phyloP scores from a whole-genome alignment of 92 coral and sea anemone species.

The Galaxea fascicularis region DNA sequence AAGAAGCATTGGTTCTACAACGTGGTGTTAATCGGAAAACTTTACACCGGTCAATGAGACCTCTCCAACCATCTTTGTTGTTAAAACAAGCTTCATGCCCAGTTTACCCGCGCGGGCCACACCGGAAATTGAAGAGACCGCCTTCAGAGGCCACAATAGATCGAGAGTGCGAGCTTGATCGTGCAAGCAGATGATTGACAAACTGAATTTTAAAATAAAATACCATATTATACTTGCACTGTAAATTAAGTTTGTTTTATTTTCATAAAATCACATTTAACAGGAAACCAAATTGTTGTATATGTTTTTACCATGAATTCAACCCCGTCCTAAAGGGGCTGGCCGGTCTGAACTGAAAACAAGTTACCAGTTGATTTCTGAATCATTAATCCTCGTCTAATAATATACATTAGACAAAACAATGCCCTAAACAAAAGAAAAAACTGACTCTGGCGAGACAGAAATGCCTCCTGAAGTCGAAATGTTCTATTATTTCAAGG shows the following conservation, averaged over 20 bases:
- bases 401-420: not conserved
- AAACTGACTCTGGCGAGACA: not conserved
- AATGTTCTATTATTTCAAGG: not conserved
- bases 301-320: too few species aligned
- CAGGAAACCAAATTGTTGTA: not conserved
- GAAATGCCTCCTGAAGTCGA: too few species aligned
- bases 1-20: not conserved
- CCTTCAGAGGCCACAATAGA: too few species aligned
- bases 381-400: not conserved
- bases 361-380: too few species aligned
- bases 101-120: slow-evolving; percentile 22
- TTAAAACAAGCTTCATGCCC: slow-evolving; percentile 21
- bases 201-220: not conserved
- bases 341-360: too few species aligned
- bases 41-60: not conserved
- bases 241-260: not conserved
- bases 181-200: slow-evolving; percentile 1
- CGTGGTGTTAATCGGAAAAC: not conserved
- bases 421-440: not conserved
- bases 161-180: too few species aligned
- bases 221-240: not conserved
- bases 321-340: not conserved
- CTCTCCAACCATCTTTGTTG: slow-evolving; percentile 48
- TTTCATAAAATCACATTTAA: not conserved
- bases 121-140: not conserved